These are phyloP conservation scores for Ramphastos sulfuratus DNA, from an alignment of 2,113 vertebrate species.

Conservation along the genomic window DNA sequence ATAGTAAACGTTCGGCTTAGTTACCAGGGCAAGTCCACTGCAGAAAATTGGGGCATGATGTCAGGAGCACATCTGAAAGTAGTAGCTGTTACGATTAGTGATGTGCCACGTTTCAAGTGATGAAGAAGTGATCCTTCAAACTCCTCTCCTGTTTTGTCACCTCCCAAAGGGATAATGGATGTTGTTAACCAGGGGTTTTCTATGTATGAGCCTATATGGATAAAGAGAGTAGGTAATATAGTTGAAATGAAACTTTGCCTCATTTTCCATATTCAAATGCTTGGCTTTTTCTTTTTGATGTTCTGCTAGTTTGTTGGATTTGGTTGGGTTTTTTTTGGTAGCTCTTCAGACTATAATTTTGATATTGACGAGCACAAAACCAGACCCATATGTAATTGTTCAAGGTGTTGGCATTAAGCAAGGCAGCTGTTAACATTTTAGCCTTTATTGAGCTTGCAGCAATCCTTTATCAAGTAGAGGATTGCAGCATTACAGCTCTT, in stretches of 20 bases:
- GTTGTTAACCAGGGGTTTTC: neutral
- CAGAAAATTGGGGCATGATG: fast-evolving
- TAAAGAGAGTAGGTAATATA: neutral
- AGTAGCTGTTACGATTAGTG: neutral
- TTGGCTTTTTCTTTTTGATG: neutral
- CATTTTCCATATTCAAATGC: neutral
- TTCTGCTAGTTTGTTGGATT: neutral
- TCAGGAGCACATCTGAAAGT: neutral
- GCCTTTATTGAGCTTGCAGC: neutral
- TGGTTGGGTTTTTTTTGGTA: neutral
- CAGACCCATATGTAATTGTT: neutral
- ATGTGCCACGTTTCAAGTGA: neutral
- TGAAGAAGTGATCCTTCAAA: neutral
- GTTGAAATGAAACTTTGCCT: neutral
- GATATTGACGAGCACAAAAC: neutral
- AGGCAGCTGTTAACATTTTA: neutral
- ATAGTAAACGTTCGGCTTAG: neutral
- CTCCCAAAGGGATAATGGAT: neutral
- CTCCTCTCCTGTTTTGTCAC: neutral
- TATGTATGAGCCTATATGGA: fast-evolving
- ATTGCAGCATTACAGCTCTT: neutral
- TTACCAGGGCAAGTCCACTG: neutral
- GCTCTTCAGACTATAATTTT: neutral
- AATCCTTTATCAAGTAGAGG: neutral
- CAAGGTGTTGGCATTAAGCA: neutral